Conservation (phyloP, 2,797 vertebrate genomes). For the Sorex maritimensis region DNA sequence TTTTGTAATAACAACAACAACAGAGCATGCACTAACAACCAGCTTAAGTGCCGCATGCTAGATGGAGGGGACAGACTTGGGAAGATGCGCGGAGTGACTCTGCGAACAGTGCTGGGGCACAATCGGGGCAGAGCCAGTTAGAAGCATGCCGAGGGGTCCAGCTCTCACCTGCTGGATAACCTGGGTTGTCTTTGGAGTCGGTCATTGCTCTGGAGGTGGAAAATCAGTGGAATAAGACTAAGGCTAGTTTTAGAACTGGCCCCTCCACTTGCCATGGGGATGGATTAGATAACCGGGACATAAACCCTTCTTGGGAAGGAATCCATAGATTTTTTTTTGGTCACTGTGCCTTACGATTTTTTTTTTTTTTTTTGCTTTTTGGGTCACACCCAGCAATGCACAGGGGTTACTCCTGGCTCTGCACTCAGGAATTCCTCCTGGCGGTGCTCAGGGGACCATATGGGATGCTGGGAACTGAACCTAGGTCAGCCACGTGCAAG, state of each 20-base stretch:
- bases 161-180: conserved; percentile 4
- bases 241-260: conserved; percentile 44
- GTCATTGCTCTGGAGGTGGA: background rate
- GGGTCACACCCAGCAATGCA: too few relatives aligned
- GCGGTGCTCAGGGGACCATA: too few relatives aligned
- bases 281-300: background rate
- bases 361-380: too few relatives aligned
- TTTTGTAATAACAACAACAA: conserved; percentile 11
- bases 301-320: conserved; percentile 40
- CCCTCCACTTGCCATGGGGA: conserved; percentile 12
- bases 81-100: conserved; percentile 5
- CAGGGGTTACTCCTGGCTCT: too few relatives aligned
- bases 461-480: too few relatives aligned
- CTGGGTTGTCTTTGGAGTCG: background rate
- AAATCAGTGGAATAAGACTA: background rate
- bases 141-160: background rate
- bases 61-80: background rate
- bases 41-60: background rate
- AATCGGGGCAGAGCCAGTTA: background rate
- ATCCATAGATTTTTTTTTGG: conserved; percentile 9
- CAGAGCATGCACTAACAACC: background rate
- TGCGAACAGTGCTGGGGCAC: background rate
- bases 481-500: too few relatives aligned
- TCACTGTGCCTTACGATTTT: background rate
- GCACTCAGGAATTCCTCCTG: too few relatives aligned